Evolutionary conservation across 2,797 vertebrate species (phyloP).

Genomic region (Danio aesculapii): DNA sequence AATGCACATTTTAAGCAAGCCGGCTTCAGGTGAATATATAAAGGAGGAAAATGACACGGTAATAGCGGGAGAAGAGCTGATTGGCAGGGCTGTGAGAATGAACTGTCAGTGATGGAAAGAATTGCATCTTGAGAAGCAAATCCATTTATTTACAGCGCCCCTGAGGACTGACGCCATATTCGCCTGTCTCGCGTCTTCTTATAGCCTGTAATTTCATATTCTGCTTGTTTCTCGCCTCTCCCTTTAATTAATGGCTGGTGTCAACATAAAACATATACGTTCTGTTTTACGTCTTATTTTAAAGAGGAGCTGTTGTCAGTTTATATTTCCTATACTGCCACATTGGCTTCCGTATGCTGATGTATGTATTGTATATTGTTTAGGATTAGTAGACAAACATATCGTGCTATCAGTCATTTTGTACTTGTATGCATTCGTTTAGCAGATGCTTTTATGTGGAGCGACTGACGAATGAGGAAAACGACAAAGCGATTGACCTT

Average conservation of each 20-base stretch:
- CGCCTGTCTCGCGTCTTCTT: slow-evolving; percentile 5
- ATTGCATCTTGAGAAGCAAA: slow-evolving; percentile 27
- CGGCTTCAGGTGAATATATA: slow-evolving; percentile 23
- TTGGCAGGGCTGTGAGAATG: slow-evolving; percentile 31
- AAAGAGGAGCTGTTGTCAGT: slow-evolving; percentile 8
- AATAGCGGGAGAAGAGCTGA: slow-evolving; percentile 26
- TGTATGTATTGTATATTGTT: neutral
- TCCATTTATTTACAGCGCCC: slow-evolving; percentile 41
- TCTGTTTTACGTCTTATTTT: neutral
- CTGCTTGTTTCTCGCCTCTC: slow-evolving; percentile 4
- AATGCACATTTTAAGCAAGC: neutral
- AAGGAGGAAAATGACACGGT: slow-evolving; percentile 32
- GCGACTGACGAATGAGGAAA: neutral
- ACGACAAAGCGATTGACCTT: neutral
- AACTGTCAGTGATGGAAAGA: slow-evolving; percentile 25
- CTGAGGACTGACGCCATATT: slow-evolving; percentile 22
- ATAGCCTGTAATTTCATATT: slow-evolving; percentile 18
- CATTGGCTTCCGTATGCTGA: neutral
- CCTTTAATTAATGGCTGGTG: slow-evolving; percentile 37
- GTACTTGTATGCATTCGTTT: neutral
- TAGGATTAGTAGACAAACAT: neutral
- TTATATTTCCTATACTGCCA: slow-evolving; percentile 11
- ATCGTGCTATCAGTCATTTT: neutral
- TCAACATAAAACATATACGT: slow-evolving; percentile 23
- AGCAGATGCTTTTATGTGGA: slow-evolving; percentile 3